Evolutionary conservation across 2,113 vertebrate species (phyloP).

Genomic region (Melanostigma gelatinosum): DNA sequence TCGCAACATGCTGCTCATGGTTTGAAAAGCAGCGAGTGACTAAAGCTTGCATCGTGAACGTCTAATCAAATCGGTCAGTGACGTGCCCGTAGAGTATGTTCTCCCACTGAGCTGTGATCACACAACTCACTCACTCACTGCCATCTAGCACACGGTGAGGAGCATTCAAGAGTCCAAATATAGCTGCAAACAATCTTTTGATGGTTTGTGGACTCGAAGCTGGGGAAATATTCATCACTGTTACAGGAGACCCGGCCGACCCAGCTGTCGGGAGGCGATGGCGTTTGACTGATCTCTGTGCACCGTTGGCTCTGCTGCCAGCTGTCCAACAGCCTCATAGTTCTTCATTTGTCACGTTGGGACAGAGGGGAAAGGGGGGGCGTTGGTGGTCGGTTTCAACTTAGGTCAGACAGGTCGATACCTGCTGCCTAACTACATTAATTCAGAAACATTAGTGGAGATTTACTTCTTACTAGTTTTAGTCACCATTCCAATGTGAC

Average conservation of each 20-base stretch:
- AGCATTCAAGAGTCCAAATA: constrained; percentile 6
- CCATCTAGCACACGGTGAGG: neutral
- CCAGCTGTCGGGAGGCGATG: constrained; percentile 42
- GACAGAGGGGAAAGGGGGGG: neutral
- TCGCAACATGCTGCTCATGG: constrained; percentile 12
- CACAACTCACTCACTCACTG: constrained; percentile 25
- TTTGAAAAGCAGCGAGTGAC: constrained; percentile 43
- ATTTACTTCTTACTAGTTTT: neutral
- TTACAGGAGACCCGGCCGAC: constrained; percentile 46
- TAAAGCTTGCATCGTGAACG: constrained; percentile 22
- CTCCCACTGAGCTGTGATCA: constrained; percentile 26
- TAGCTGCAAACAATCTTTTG: constrained; percentile 10
- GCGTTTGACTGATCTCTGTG: constrained; percentile 55
- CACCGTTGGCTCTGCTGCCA: constrained; percentile 18
- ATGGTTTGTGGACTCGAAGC: constrained; percentile 18
- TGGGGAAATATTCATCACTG: constrained; percentile 50
- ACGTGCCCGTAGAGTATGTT: constrained; percentile 19
- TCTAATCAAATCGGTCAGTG: constrained; percentile 40
- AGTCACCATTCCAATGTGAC: neutral
- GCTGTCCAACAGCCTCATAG: constrained; percentile 15
- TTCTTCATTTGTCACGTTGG: constrained; percentile 49
- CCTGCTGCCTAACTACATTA: neutral
- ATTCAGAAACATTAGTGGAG: neutral
- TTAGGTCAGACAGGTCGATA: constrained; percentile 11
- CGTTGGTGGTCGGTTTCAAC: constrained; percentile 5